Base-by-base conservation (phyloP, 2,888 invertebrate species). In the Panopea generosa region DNA sequence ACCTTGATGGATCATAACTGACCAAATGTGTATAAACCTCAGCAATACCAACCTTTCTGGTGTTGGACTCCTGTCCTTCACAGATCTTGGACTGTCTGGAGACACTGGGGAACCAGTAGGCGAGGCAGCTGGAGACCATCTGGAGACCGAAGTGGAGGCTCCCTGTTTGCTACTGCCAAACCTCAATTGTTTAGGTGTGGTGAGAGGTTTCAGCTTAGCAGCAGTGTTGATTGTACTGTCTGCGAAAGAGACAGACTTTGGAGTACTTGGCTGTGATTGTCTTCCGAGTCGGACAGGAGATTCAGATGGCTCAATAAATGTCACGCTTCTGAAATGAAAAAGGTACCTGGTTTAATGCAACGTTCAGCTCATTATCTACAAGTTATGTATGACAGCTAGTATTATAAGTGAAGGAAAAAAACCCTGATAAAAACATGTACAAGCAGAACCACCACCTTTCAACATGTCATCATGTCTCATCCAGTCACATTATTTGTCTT, bases 41-140 rank as follows among this genome's bases (percentile, higher is more conserved):
- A 33, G 11, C 33, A 7, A 4, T 14, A 52, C 45, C n/a, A 53
- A 87, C 87, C 86, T 84, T 70, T 88, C 87, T 24, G 86, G 86
- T 1, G 87, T 87, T 7, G 86, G 86, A 57, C 87, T 88, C 29
- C 86, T 75, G 45, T 88, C 85, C 43, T 73, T 68, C 9, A 82
- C 43, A 29, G 78, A 77, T 43, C 79, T 65, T 22, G 76, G 77
- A 61, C 73, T 75, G 7, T 60, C 52, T 9, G 78, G 70, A 29
- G 72, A 70, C 38, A 40, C 57, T 56, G 65, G 55, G 27, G 53
- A 33, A 4, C 33, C 33, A 11, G 6, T 33, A 7, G 33, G 33
- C 33, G n/a, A n/a, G n/a, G n/a, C n/a, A 40, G 9, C 16, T 40
- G 7, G 7, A 40, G 45, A 45, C 45, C 45, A 45, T 4, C 45